These are phyloP conservation scores for Caenorhabditis tropicalis DNA, from an alignment of 1,140 invertebrate species.

Conservation along the genomic window DNA sequence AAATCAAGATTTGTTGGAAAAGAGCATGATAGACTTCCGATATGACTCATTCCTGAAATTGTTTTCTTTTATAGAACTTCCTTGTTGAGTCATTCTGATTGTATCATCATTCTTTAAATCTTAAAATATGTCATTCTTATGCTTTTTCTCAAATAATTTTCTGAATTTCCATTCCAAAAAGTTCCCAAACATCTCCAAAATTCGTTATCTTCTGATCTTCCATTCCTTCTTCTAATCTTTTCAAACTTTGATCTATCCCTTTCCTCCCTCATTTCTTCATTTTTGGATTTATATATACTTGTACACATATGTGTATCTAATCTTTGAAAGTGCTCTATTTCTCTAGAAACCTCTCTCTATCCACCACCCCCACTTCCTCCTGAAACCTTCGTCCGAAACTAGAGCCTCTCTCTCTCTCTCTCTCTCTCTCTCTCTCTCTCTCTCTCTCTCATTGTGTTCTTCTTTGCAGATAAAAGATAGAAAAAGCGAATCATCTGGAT, in stretches of 20 bases:
- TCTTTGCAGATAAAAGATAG: neutral
- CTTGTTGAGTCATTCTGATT: no score
- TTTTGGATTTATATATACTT: neutral
- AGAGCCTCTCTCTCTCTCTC: neutral
- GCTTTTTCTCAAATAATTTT: no score
- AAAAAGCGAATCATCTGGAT: neutral
- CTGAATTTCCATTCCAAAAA: no score
- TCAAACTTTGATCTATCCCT: neutral
- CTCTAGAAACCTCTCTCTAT: neutral
- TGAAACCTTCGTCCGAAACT: neutral
- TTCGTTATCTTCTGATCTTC: no score
- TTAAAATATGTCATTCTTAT: no score
- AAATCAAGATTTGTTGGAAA: no score
- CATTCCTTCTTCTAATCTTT: neutral
- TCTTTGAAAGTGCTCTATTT: slow-evolving; percentile 31
- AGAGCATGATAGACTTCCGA: no score
- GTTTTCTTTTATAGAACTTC: no score
- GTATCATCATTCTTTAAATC: no score
- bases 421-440: slow-evolving; percentile 44
- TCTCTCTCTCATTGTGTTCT: neutral
- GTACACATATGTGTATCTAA: slow-evolving; percentile 10
- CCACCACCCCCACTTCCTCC: neutral
- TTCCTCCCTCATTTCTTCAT: neutral
- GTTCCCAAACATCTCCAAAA: neutral
- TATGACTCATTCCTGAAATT: no score